Conservation (phyloP, 1,140 invertebrate species). For the Gerris buenoi region DNA sequence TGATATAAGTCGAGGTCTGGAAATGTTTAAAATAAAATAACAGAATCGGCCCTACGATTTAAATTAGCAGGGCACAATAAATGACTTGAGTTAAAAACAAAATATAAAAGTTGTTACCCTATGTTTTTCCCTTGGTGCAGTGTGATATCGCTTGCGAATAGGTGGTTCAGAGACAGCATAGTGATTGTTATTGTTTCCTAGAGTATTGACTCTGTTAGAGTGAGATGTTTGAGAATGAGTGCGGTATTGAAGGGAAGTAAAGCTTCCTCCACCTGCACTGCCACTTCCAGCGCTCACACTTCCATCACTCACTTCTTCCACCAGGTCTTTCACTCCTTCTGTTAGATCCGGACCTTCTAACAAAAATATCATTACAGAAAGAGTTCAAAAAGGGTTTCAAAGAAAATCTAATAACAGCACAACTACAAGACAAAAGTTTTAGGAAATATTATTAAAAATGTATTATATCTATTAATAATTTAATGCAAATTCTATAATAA, state of each 20-base stretch:
- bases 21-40: too few species aligned
- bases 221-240: not conserved
- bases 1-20: too few species aligned
- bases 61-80: too few species aligned
- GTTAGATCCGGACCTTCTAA: not conserved
- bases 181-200: not conserved
- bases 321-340: not conserved
- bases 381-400: not conserved
- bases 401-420: not conserved
- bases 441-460: not conserved
- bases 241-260: not conserved
- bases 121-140: constrained; percentile 42
- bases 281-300: constrained; percentile 6
- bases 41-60: too few species aligned
- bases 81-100: too few species aligned
- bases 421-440: not conserved
- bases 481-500: too few species aligned
- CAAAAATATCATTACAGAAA: not conserved
- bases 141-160: constrained; percentile 39
- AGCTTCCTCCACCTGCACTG: not conserved
- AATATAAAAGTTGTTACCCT: too few species aligned
- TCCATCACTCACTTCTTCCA: constrained; percentile 9
- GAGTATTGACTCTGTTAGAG: not conserved
- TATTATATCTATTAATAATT: too few species aligned
- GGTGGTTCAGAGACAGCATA: constrained; percentile 10